Evolutionary conservation across 2,113 vertebrate genomes (phyloP), one percentile per base, ranked within the genome.

Genomic region (Anoura caudifer): DNA sequence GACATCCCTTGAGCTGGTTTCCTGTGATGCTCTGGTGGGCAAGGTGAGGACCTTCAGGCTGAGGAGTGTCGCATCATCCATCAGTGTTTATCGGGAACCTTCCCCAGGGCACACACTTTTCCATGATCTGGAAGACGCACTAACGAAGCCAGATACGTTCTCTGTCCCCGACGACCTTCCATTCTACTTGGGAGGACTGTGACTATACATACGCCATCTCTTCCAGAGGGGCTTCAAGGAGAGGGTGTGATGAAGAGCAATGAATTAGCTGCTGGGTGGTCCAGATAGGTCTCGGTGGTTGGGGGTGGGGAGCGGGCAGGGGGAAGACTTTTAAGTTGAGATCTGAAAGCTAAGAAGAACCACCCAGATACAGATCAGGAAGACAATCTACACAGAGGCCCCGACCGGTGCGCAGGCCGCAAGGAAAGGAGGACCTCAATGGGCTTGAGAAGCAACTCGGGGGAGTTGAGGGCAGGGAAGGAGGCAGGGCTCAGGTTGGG

Each of bases 301-400:
- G 1, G 56, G 4, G 47, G 14, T 17, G 22, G 56, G 56, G 26
- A 1, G 26, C 16, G 17, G 52, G 26, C 16, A 6, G 52, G 17
- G 20, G 6, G 54, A 22, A 7, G 10, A 16, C 19, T 36, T 36
- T 75, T 7, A 76, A 36, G 3, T 1, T 86, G 12, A 67, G 9
- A 54, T 85, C 59, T 70, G 36, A 87, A 33, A 81, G 50, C 22
- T 47, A 43, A 87, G 70, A 86, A 75, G 61, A 70, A 9, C 3
- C 17, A 76, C 8, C 28, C 7, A 33, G 47, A 3, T 56, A 7
- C 75, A 73, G 16, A 83, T n/a, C 3, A 52, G 15, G 41, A 19
- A 36, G 1, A 59, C 26, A 38, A 54, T 54, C 7, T 12, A 52
- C 0, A 26, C 1, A 31, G 88, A 33, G 7, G 26, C 0, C 7